Conservation (phyloP, 2,113 vertebrate species). For the Pterophyllum scalare region DNA sequence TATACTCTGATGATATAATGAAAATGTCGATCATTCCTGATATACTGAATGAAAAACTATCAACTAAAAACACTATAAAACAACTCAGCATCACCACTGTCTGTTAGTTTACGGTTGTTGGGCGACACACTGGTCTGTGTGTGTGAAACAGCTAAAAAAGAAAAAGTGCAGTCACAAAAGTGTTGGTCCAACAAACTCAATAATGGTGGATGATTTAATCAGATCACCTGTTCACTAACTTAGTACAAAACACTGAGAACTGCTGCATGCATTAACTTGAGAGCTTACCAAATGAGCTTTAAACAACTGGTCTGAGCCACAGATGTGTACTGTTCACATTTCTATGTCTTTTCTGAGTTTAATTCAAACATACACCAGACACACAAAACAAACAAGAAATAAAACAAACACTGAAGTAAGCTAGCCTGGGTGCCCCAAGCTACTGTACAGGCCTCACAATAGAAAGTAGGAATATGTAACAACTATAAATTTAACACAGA, state of each 20-base stretch:
- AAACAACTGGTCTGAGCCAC: constrained; percentile 53
- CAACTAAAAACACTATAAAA: constrained; percentile 46
- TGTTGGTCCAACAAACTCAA: constrained; percentile 74
- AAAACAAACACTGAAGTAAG: constrained; percentile 34
- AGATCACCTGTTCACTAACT: constrained; percentile 16
- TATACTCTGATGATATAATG: constrained; percentile 42
- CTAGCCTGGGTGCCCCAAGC: constrained; percentile 50
- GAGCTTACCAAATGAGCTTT: constrained; percentile 63
- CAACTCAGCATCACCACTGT: constrained; percentile 55
- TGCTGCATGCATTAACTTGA: constrained; percentile 59
- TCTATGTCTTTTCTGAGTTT: constrained; percentile 55
- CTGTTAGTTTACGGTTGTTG: constrained; percentile 55
- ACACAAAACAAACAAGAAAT: neutral
- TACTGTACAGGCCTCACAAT: constrained; percentile 47
- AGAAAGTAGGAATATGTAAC: constrained; percentile 65
- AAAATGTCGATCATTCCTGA: constrained; percentile 41
- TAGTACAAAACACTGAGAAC: constrained; percentile 58
- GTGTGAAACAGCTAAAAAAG: constrained; percentile 43
- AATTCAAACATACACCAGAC: constrained; percentile 42
- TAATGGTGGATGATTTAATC: constrained; percentile 46
- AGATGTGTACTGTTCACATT: constrained; percentile 70
- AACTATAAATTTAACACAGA: constrained; percentile 62
- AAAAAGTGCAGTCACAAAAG: constrained; percentile 71
- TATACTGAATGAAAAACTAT: constrained; percentile 45
- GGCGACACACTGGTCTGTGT: constrained; percentile 30